phyloP scores from a whole-genome alignment of 2,888 invertebrate species.

The Volucella zonaria region DNA sequence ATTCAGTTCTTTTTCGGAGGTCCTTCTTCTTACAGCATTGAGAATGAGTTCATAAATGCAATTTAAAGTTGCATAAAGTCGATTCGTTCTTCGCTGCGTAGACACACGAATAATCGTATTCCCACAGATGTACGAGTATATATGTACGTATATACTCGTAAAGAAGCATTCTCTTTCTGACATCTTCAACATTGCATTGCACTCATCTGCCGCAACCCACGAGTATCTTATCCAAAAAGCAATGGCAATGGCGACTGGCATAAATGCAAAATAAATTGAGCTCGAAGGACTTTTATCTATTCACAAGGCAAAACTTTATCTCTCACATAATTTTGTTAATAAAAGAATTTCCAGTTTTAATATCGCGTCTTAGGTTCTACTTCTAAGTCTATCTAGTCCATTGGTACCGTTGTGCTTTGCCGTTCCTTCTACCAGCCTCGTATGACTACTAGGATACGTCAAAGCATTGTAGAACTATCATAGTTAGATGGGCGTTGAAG shows the following conservation, averaged over 20 bases:
- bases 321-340: constrained; percentile 70
- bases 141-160: neutral
- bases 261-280: constrained; percentile 73
- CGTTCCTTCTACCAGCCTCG: neutral
- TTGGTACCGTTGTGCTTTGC: neutral
- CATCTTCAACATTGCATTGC: neutral
- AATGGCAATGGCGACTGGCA: constrained; percentile 41
- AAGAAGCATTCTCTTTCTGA: constrained; percentile 38
- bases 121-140: too few relatives aligned
- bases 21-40: constrained; percentile 53
- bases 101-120: too few relatives aligned
- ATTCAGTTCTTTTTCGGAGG: constrained; percentile 22
- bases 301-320: constrained; percentile 70
- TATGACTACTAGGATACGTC: neutral
- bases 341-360: constrained; percentile 66
- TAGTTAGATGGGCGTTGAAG: neutral
- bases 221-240: neutral
- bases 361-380: constrained; percentile 62
- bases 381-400: constrained; percentile 45
- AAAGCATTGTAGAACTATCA: constrained; percentile 6
- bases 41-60: constrained; percentile 70
- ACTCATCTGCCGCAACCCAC: neutral
- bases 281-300: constrained; percentile 62
- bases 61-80: constrained; percentile 68
- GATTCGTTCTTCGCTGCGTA: constrained; percentile 26